Evolutionary conservation across 64 coral and sea anemone genomes (phyloP).

Genomic region (Montipora efflorescens): DNA sequence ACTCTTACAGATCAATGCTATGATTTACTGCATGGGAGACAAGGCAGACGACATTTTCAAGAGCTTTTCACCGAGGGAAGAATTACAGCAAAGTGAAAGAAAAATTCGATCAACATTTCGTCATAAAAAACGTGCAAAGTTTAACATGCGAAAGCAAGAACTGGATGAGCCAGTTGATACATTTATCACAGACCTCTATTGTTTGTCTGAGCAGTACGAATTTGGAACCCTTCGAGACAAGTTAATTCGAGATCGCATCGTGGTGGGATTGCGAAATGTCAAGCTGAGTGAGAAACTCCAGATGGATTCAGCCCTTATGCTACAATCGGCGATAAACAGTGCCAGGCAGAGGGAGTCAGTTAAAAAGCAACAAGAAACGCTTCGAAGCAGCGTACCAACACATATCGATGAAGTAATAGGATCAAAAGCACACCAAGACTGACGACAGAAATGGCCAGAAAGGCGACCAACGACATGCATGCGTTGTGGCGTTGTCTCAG

Average conservation of each 20-base stretch:
- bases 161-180: neutral
- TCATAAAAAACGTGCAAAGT: too few species aligned
- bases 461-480: too few species aligned
- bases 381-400: too few species aligned
- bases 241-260: neutral
- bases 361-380: too few species aligned
- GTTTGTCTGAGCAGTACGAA: neutral
- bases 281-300: neutral
- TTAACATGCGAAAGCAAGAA: neutral
- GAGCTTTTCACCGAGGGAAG: neutral
- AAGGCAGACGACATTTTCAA: constrained; percentile 4
- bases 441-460: too few species aligned
- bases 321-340: too few species aligned
- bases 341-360: too few species aligned
- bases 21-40: constrained; percentile 33
- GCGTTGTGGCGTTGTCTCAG: too few species aligned
- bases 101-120: too few species aligned
- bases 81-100: neutral
- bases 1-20: neutral
- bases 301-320: too few species aligned
- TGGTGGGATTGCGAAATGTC: neutral
- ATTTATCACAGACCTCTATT: constrained; percentile 22
- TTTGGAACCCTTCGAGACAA: neutral
- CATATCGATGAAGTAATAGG: too few species aligned
- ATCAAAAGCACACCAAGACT: too few species aligned